These are phyloP conservation scores for Porites evermanni DNA, from an alignment of 92 coral and sea anemone genomes.

Conservation along the genomic window DNA sequence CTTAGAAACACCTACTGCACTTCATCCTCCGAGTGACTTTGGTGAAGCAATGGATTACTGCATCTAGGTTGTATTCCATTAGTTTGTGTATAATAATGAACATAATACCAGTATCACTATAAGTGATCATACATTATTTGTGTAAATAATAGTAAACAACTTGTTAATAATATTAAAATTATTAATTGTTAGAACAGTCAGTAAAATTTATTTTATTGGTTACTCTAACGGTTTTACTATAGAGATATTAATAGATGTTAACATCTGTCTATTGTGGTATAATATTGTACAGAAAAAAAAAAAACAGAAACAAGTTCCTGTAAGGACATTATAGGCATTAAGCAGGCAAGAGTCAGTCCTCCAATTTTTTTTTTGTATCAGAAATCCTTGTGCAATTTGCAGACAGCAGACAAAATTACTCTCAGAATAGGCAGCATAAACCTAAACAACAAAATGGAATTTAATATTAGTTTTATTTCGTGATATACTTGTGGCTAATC, in stretches of 20 bases:
- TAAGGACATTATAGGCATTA: not conserved
- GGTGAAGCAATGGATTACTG: conserved; percentile 93
- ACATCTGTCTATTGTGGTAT: not conserved
- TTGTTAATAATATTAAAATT: conserved; percentile 15
- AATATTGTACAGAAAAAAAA: conserved; percentile 5
- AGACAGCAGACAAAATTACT: too few relatives aligned
- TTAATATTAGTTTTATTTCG: too few relatives aligned
- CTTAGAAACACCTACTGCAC: conserved; percentile 70
- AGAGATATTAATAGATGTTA: not conserved
- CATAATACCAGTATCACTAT: too few relatives aligned
- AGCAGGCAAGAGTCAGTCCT: not conserved
- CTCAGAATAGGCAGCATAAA: too few relatives aligned
- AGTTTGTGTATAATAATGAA: not conserved
- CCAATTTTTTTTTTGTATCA: too few relatives aligned
- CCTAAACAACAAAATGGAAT: too few relatives aligned
- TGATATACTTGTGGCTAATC: too few relatives aligned
- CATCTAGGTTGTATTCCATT: conserved; percentile 45
- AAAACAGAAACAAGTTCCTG: not conserved
- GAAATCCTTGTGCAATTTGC: too few relatives aligned
- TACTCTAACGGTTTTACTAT: not conserved
- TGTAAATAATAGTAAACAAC: not conserved
- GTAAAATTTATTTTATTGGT: too few relatives aligned
- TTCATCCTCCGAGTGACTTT: conserved; percentile 74
- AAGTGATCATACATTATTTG: too few relatives aligned
- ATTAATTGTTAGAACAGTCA: not conserved